Evolutionary conservation across 2,888 invertebrate species (phyloP).

Genomic region (Drosophila picticornis): DNA sequence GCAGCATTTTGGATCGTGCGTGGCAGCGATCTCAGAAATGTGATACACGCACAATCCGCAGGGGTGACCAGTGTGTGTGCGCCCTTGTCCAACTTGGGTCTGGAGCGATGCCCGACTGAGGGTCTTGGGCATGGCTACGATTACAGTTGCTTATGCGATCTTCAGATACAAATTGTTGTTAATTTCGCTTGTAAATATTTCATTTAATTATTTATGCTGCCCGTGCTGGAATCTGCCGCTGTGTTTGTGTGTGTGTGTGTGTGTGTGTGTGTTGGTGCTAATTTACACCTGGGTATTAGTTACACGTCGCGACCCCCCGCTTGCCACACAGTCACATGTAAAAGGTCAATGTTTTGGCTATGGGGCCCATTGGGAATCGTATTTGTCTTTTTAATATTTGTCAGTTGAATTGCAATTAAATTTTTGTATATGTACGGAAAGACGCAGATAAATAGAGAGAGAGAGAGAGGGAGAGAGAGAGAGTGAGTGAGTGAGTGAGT

Average conservation of each 20-base stretch:
- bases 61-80: constrained; percentile 35
- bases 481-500: constrained; percentile 7
- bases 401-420: constrained; percentile 67
- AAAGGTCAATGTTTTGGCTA: constrained; percentile 68
- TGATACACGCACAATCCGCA: constrained; percentile 51
- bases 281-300: constrained; percentile 48
- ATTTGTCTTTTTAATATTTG: constrained; percentile 59
- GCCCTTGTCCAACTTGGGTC: background rate
- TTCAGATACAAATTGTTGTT: constrained; percentile 78
- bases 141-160: constrained; percentile 36
- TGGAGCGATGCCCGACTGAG: constrained; percentile 4
- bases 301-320: constrained; percentile 34
- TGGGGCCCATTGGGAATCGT: constrained; percentile 32
- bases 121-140: constrained; percentile 10
- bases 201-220: constrained; percentile 75
- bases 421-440: constrained; percentile 46
- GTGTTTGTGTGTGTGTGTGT: constrained; percentile 6
- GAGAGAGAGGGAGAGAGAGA: constrained; percentile 5
- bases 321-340: constrained; percentile 2
- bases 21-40: constrained; percentile 44
- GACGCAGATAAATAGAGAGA: constrained; percentile 2
- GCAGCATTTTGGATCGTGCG: background rate
- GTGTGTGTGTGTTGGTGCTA: constrained; percentile 12
- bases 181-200: constrained; percentile 78
- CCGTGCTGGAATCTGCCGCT: constrained; percentile 18